Percentiles rank a stretch among this genome's conserved stretches.
phyloP scores from a whole-genome alignment of 2,113 vertebrate genomes.

The Pionites leucogaster region DNA sequence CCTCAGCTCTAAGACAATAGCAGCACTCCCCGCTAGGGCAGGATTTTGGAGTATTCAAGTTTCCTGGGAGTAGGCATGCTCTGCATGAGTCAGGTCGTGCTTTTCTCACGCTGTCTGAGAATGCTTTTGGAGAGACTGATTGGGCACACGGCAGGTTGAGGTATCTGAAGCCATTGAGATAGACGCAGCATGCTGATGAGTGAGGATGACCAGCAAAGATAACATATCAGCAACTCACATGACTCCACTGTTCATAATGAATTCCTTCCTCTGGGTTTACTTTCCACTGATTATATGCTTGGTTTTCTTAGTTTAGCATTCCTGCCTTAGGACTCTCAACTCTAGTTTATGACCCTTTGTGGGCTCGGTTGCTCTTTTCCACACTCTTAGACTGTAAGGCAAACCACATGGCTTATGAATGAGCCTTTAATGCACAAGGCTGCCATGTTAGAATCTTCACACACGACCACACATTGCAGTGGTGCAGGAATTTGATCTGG shows the following conservation, averaged over 20 bases:
- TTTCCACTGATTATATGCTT: not conserved
- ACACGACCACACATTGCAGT: not conserved
- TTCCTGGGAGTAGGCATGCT: not conserved
- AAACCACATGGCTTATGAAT: not conserved
- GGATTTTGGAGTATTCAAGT: not conserved
- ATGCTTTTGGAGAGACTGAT: not conserved
- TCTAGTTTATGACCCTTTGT: not conserved
- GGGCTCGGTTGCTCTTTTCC: not conserved
- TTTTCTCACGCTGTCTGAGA: slow-evolving; percentile 50
- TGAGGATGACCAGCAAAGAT: slow-evolving; percentile 13
- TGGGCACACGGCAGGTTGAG: not conserved
- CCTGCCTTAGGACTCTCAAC: not conserved
- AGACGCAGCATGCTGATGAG: slow-evolving; percentile 1
- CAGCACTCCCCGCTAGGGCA: not conserved
- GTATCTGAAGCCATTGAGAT: not conserved
- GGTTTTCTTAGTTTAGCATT: not conserved
- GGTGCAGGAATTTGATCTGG: not conserved
- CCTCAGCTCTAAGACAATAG: slow-evolving; percentile 39
- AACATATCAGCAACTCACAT: not conserved
- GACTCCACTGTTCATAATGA: not conserved
- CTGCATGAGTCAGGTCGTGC: not conserved
- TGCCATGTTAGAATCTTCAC: not conserved
- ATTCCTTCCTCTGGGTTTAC: slow-evolving; percentile 25
- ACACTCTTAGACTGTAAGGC: not conserved
- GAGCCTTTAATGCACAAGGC: not conserved